phyloP scores from a whole-genome alignment of 23 tunicate genomes.

The Trididemnum miniatum region DNA sequence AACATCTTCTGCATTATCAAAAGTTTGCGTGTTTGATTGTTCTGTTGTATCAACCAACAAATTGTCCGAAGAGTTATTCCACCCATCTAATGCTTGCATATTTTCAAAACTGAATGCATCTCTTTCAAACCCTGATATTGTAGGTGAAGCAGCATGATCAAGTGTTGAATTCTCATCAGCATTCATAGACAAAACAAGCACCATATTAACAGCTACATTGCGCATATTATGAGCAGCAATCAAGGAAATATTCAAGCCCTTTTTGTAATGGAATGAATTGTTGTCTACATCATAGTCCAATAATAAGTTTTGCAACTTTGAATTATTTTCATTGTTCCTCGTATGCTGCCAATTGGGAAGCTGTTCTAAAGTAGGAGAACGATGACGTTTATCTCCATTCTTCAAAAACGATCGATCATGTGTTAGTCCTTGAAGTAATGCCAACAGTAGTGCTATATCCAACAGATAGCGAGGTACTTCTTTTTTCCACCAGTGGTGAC shows the following conservation, averaged over 20 bases:
- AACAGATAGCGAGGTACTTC: neutral
- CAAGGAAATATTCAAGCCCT: neutral
- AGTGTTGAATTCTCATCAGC: neutral
- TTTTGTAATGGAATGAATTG: neutral
- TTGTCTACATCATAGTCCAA: neutral
- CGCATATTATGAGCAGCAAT: neutral
- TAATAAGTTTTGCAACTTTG: neutral
- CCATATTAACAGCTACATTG: constrained; percentile 1
- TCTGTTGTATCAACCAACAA: neutral
- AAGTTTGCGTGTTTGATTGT: neutral
- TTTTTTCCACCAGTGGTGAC: neutral
- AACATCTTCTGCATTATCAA: constrained; percentile 31
- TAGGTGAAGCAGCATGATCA: neutral
- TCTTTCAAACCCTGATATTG: neutral
- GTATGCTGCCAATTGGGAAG: neutral
- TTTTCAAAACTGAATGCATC: neutral
- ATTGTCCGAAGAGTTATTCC: neutral
- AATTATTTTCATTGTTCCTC: neutral
- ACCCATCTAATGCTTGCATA: neutral
- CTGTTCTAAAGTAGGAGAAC: no score
- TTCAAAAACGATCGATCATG: neutral
- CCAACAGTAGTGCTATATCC: neutral
- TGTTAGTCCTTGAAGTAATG: neutral
- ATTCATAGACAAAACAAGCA: neutral
- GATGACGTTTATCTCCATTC: neutral